Base-by-base conservation (phyloP, 1,140 invertebrate species). In the Sminthurides bifidus region DNA sequence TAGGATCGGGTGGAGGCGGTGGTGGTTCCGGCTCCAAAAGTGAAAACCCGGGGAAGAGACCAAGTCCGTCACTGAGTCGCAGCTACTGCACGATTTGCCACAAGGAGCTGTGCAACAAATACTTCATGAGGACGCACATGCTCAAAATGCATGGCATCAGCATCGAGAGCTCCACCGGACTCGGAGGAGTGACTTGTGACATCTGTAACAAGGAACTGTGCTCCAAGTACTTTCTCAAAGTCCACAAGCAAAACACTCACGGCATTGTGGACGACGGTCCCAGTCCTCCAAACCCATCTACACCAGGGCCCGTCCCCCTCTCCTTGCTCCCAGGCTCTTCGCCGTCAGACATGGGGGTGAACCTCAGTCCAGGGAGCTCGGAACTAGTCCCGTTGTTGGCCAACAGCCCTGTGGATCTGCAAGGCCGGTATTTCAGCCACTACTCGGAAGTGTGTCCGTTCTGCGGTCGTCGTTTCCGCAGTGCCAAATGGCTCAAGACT, bases 81-180 rank as follows among this genome's bases (percentile, higher is more conserved):
- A 92, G 92, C 66, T 96, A 92, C 67, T 99, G 96, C 72, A 92
- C 97, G 69, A 94, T 98, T 56, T 99, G 96, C 73, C 97, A 98
- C 73, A 99, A 99, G 74, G 93, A 98, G 71, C 72, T 97, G 30
- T 98, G 95, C 74, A 98, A 98, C 74, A 98, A 99, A 71, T 98
- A 99, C 68, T 98, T 98, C 70, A 92, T 98, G 83, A 92, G 96
- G 69, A 98, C 93, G 0, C 95, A 99, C 74, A 98, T 98, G 90
- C 84, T 97, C 65, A 85, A 96, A 70, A 96, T 98, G 87, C 95
- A 99, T 71, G 92, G 93, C 15, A 94, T 98, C 54, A 89, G 92
- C 67, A 85, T 95, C 37, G 89, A 92, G 71, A 87, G 86, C 66
- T 87, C 85, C 1, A 84, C 87, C 0, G 87, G 89, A 68, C 83